A percentile compares a stretch with the other conserved stretches of the same genome.
Evolutionary conservation across 2,888 invertebrate species (phyloP).

Genomic region (Opisthograptis luteolata): DNA sequence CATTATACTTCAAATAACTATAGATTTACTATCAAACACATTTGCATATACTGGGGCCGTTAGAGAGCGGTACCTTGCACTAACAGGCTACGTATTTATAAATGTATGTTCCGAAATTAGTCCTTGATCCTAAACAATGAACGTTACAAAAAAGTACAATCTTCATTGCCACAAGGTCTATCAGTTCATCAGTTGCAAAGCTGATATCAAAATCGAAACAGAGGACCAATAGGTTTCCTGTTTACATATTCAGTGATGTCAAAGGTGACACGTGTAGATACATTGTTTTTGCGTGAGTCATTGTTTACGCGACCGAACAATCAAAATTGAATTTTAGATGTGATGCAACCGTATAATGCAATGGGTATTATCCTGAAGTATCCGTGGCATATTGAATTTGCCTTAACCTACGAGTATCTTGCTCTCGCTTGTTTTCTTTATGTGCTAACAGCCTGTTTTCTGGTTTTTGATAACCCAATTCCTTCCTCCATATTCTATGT

Average conservation of each 20-base stretch:
- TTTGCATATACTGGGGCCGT: no score
- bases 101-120: no score
- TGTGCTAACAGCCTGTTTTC: slow-evolving; percentile 37
- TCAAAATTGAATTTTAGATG: slow-evolving; percentile 36
- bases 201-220: slow-evolving; percentile 39
- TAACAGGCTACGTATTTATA: no score
- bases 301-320: slow-evolving; percentile 45
- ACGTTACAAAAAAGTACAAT: no score
- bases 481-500: slow-evolving; percentile 55
- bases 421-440: slow-evolving; percentile 30
- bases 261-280: slow-evolving; percentile 48
- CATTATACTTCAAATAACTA: no score
- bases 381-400: slow-evolving; percentile 18
- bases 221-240: slow-evolving; percentile 38
- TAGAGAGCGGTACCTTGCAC: no score
- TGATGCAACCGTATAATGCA: slow-evolving; percentile 34
- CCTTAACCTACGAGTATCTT: slow-evolving; percentile 11
- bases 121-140: no score
- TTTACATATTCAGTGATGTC: slow-evolving; percentile 59
- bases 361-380: slow-evolving; percentile 14
- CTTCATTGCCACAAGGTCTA: no score
- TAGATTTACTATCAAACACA: no score
- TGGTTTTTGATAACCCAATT: slow-evolving; percentile 46
- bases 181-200: slow-evolving; percentile 15
- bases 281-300: slow-evolving; percentile 59